A percentile compares a stretch with the other conserved stretches of the same genome.
Evolutionary conservation across 2,888 invertebrate species (phyloP).

Genomic region (Neria commutata): DNA sequence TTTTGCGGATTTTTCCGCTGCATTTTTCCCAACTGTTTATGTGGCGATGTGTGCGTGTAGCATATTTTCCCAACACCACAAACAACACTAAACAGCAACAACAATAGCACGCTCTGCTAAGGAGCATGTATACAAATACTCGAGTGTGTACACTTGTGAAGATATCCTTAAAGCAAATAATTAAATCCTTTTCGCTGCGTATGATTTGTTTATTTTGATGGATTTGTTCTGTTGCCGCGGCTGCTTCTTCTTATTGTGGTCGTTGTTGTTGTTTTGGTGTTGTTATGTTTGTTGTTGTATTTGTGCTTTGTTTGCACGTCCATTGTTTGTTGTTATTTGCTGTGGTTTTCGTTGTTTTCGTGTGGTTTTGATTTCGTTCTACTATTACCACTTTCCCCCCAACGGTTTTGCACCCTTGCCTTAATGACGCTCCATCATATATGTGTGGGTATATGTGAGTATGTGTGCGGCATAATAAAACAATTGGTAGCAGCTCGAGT

Average conservation of each 20-base stretch:
- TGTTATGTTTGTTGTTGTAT: not conserved
- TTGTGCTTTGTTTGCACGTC: not conserved
- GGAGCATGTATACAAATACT: not conserved
- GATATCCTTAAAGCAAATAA: constrained; percentile 56
- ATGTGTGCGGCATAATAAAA: too few species aligned
- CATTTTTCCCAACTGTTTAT: not conserved
- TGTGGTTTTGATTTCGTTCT: not conserved
- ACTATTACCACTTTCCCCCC: not conserved
- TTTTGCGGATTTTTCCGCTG: constrained; percentile 21
- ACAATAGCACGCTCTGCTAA: not conserved
- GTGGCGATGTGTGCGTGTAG: constrained; percentile 2
- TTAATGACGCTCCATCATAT: too few species aligned
- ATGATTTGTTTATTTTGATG: constrained; percentile 10
- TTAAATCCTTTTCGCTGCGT: constrained; percentile 57
- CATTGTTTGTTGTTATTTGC: not conserved
- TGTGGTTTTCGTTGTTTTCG: not conserved
- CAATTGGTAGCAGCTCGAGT: too few species aligned
- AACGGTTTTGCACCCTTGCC: not conserved
- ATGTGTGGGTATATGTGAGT: too few species aligned
- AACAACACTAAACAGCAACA: constrained; percentile 9
- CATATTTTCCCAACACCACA: constrained; percentile 8
- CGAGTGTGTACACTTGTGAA: constrained; percentile 3
- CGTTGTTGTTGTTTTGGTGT: constrained; percentile 4
- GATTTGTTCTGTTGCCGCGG: not conserved
- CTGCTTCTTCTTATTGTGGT: not conserved